A percentile compares a stretch with the other conserved stretches of the same genome.
Conservation (phyloP, 2,113 vertebrate genomes). For the Acrocephalus kingi region DNA sequence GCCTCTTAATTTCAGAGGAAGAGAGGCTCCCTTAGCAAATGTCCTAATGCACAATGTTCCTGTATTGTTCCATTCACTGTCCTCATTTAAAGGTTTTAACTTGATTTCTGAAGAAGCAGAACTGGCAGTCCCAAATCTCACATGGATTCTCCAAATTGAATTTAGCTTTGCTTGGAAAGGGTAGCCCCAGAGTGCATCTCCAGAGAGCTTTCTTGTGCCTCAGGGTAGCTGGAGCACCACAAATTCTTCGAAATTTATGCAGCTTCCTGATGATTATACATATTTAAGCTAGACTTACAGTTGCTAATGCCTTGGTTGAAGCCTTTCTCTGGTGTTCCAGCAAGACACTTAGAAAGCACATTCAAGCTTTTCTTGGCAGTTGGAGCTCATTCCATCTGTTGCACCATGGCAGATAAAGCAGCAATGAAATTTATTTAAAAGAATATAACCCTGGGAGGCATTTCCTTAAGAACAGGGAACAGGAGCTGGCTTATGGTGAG, state of each 20-base stretch:
- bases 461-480: background rate
- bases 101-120: background rate
- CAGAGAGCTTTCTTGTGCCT: background rate
- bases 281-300: background rate
- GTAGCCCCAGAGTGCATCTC: background rate
- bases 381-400: background rate
- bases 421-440: background rate
- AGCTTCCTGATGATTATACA: background rate
- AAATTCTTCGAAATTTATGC: background rate
- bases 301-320: background rate
- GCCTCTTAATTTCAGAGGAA: background rate
- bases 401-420: background rate
- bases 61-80: background rate
- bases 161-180: background rate
- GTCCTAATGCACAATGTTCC: background rate
- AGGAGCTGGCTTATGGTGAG: background rate
- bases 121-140: background rate
- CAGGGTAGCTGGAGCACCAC: background rate
- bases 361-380: background rate
- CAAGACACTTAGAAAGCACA: background rate
- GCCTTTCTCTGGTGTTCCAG: background rate
- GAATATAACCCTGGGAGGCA: background rate
- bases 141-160: rapidly evolving
- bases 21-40: background rate
- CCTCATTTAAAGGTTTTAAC: background rate